A percentile compares a stretch with the other conserved stretches of the same genome.
phyloP scores from a whole-genome alignment of 2,113 vertebrate species.

The Peromyscus californicus region DNA sequence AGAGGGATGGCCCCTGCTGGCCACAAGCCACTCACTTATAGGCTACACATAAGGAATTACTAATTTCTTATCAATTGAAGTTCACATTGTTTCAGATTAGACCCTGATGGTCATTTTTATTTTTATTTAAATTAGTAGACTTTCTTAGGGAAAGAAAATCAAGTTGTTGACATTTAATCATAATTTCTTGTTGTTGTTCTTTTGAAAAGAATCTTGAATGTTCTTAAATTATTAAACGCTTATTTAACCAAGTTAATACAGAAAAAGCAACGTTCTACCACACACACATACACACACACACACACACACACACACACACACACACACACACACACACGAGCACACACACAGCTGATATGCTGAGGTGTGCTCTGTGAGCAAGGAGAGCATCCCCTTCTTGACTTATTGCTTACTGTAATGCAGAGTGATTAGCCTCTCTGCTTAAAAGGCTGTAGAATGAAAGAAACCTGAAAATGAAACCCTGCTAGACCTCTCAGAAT shows the following conservation, averaged over 20 bases:
- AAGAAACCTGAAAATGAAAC: conserved; percentile 69
- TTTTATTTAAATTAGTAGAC: conserved; percentile 25
- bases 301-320: neutral
- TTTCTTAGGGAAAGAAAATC: neutral
- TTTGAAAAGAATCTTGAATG: conserved; percentile 36
- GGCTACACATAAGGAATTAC: neutral
- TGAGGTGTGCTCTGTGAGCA: neutral
- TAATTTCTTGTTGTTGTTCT: neutral
- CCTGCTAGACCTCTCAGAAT: conserved; percentile 71
- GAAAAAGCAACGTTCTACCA: neutral
- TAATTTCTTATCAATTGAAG: neutral
- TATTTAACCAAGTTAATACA: conserved; percentile 9
- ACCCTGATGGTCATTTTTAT: neutral
- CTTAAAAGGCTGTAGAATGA: conserved; percentile 74
- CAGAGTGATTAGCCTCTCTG: conserved; percentile 43
- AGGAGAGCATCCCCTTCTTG: neutral
- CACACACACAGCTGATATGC: neutral
- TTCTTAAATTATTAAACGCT: conserved; percentile 28
- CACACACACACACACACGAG: neutral
- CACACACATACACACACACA: neutral
- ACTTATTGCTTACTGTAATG: conserved; percentile 25
- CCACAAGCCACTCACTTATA: neutral
- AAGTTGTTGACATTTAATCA: neutral
- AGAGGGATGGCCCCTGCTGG: neutral
- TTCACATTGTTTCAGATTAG: conserved; percentile 5